Base-by-base conservation (phyloP, 2,888 invertebrate genomes). In the Octodonta nipae region DNA sequence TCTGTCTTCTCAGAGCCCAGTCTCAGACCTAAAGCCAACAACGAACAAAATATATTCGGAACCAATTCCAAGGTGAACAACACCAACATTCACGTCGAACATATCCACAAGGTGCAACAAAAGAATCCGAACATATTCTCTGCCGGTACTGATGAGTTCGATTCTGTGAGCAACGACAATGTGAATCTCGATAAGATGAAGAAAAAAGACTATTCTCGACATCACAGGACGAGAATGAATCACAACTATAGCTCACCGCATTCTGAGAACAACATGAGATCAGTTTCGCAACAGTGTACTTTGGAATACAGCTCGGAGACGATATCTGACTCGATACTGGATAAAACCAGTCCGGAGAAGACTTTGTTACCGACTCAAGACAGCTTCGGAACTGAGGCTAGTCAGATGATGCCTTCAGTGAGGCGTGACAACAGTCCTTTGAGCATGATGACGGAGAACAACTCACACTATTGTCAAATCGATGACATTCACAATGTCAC, bases 61-160 rank as follows among this genome's bases (percentile, higher is more conserved):
- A 68, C 75, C 0, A 78, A 79, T 22, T 75, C 78, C 2, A 84
- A 84, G 63, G 76, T 83, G 0, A 83, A 84, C 51, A 84, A 84
- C 41, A 83, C 80, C 0, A 84, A 84, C 54, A 70, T 84, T 40
- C 81, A 83, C 48, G 76, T 78, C 0, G 78, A 79, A 46, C 60
- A 69, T 38, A 65, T 73, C 1, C 71, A 70, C 43, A 75, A 72
- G 41, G 60, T 66, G 0, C 67, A 72, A 32, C 68, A 70, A 29
- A 56, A 67, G 29, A 78, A 80, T 51, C 73, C 75, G 0, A 80
- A 79, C 49, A 67, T 80, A 35, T 55, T 79, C 3, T 70, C 70
- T 13, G 75, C 78, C 28, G 75, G 75, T 24, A 65, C 68, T 2
- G 75, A 72, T 26, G 73, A 73, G 36, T 66, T 67, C 39, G 61